Conservation (phyloP, 1,140 invertebrate species). For the Philaenus spumarius region DNA sequence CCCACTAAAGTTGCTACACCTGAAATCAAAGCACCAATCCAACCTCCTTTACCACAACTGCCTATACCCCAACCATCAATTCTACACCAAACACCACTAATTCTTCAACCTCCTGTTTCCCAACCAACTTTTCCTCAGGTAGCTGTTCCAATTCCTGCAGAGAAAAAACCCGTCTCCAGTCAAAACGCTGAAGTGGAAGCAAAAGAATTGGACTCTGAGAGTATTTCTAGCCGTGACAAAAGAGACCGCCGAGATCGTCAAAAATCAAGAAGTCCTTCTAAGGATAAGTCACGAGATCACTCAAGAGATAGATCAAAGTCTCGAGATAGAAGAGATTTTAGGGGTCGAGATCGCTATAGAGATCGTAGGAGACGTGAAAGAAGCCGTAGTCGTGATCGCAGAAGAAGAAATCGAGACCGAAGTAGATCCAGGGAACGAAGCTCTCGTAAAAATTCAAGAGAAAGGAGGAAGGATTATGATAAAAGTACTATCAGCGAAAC, state of each 20-base stretch:
- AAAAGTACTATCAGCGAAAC: background rate
- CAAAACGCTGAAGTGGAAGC: conserved; percentile 1
- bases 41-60: background rate
- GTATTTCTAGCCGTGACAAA: background rate
- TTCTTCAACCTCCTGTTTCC: background rate
- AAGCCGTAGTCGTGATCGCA: conserved; percentile 44
- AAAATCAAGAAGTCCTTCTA: conserved; percentile 7
- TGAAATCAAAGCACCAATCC: background rate
- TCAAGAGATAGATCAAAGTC: conserved; percentile 37
- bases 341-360: conserved; percentile 47
- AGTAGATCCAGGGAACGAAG: conserved; percentile 35
- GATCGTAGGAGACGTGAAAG: conserved; percentile 35
- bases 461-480: conserved; percentile 22
- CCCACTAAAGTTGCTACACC: background rate
- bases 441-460: conserved; percentile 26
- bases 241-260: conserved; percentile 1
- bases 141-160: background rate
- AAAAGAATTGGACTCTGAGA: conserved; percentile 12
- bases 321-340: conserved; percentile 40
- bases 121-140: background rate
- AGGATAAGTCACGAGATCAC: conserved; percentile 39
- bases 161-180: background rate
- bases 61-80: background rate
- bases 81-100: background rate
- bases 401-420: conserved; percentile 37